Evolutionary conservation across 2,797 vertebrate species (phyloP), one percentile per base, ranked within the genome.

Genomic region (Hydrolagus colliei): DNA sequence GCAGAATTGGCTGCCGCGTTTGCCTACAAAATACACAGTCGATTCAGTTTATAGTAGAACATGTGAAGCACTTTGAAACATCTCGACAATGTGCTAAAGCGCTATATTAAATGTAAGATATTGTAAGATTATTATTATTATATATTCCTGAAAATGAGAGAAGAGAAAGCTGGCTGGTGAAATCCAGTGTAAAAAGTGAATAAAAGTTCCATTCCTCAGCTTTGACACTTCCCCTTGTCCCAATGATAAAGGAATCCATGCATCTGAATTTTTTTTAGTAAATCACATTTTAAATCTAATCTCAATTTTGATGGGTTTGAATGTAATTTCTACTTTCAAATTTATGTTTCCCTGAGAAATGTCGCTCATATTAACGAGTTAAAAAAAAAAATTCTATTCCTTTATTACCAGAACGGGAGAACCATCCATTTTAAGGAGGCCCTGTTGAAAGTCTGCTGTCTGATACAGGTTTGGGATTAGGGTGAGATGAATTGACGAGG

Each of bases 391-490:
- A n/a, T 1, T 35, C 27, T 71, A 18, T 35, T 68, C 35, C 71
- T 67, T 84, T 32, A 84, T 84, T 68, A 67, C 71, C 52, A 84
- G 79, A 84, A 63, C 68, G 32, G 71, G 79, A 27, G 22, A 41
- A 35, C 71, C 79, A 84, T 71, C 79, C 65, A 20, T 84, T 84
- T 84, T 84, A 84, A 71, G 68, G 79, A 84, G 63, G 27, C 32
- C 65, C 61, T 18, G 12, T 27, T 20, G 79, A 68, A 84, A 84
- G 71, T 63, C 32, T 67, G 71, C 71, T 32, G 71, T 67, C 79
- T 68, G 65, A 52, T 84, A 67, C 79, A 84, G 41, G 41, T 68
- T 41, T 84, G 79, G 79, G 65, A 84, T 20, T 84, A 18, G 65
- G 65, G 41, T 6, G 41, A 52, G 63, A 18, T 35, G 9, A 12